A percentile compares a stretch with the other conserved stretches of the same genome.
Conservation (phyloP, 2,113 vertebrate genomes). For the Otocyon megalotis region DNA sequence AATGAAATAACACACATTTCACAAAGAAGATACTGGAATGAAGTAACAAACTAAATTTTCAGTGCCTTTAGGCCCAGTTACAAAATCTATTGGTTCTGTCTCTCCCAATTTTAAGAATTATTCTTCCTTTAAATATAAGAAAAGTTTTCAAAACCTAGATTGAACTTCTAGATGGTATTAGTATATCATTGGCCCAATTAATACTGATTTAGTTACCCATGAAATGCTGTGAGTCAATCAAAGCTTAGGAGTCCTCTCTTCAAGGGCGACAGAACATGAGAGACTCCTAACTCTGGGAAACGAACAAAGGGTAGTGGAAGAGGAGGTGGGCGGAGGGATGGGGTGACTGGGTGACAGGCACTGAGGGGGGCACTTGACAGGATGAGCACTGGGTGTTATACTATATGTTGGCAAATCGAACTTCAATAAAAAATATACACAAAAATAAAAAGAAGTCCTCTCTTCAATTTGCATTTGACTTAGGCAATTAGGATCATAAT, state of each 20-base stretch:
- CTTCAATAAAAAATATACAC: no score
- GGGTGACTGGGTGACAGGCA: no score
- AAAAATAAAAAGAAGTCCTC: background rate
- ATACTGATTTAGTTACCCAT: background rate
- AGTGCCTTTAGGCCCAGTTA: background rate
- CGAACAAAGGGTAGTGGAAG: no score
- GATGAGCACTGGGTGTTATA: no score
- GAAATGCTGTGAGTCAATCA: conserved; percentile 13
- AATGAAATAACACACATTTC: background rate
- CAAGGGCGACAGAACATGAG: no score
- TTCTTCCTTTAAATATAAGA: background rate
- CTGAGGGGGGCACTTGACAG: no score
- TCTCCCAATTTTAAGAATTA: background rate
- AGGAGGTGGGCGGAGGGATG: no score
- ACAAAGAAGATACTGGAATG: background rate
- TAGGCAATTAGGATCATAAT: conserved; percentile 33
- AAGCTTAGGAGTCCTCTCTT: background rate
- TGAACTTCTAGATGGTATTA: background rate
- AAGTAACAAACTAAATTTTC: conserved; percentile 38
- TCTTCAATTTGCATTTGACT: background rate
- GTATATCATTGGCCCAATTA: background rate
- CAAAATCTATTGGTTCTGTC: background rate
- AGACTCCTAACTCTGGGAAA: no score
- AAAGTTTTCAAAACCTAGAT: conserved; percentile 13
- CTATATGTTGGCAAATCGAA: no score